A percentile compares a stretch with the other conserved stretches of the same genome.
Conservation (phyloP, 2,888 invertebrate genomes). For the Pandemis corylana region DNA sequence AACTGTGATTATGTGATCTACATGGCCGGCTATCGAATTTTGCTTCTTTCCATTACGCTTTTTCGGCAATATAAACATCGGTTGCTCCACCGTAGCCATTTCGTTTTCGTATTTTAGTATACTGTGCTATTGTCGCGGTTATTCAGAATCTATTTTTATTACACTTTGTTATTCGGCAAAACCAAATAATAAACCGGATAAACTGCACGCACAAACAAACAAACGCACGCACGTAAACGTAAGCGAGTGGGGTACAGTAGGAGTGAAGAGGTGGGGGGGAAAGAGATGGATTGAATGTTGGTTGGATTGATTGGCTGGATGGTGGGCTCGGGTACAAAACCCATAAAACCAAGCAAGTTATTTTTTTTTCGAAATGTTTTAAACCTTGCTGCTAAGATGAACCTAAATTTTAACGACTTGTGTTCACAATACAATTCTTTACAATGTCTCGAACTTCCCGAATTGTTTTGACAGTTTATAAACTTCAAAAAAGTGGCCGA, state of each 20-base stretch:
- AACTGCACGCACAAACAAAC: conserved; percentile 17
- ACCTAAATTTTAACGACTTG: too few relatives aligned
- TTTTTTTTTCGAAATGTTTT: too few relatives aligned
- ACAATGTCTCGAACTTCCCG: neutral
- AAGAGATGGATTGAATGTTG: too few relatives aligned
- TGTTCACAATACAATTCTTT: neutral
- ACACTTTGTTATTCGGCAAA: neutral
- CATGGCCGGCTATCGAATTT: conserved; percentile 81
- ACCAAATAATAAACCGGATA: conserved; percentile 11
- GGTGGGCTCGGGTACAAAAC: too few relatives aligned
- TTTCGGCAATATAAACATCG: conserved; percentile 86
- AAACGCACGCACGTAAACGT: neutral
- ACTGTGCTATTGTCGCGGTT: conserved; percentile 22
- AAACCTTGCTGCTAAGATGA: too few relatives aligned
- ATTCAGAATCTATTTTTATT: neutral
- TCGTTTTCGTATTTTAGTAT: conserved; percentile 45
- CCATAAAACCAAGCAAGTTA: too few relatives aligned
- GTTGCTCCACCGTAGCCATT: conserved; percentile 79
- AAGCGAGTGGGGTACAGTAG: neutral
- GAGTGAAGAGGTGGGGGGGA: too few relatives aligned
- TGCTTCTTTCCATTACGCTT: conserved; percentile 85
- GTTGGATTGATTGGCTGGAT: too few relatives aligned
- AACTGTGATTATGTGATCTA: conserved; percentile 86
- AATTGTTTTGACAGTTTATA: neutral
- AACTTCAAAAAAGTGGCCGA: neutral